Base-by-base conservation (phyloP, 2,113 vertebrate species). In the Himantopus leucocephalus region DNA sequence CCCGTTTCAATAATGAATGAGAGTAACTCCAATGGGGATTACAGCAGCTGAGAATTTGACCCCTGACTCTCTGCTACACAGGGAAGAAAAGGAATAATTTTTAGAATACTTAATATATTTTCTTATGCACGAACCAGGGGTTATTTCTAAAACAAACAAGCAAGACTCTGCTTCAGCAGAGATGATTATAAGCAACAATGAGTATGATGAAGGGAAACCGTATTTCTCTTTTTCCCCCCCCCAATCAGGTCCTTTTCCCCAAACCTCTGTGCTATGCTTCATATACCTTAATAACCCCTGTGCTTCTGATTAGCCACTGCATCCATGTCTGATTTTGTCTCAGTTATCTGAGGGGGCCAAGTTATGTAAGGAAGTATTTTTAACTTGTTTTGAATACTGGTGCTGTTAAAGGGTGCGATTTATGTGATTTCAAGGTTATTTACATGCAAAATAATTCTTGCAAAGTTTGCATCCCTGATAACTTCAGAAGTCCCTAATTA, bases 81-180 rank as follows among this genome's bases (percentile, higher is more conserved):
- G 39, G 94, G 73, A 93, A 93, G 77, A 87, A 93, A 93, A 90
- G 27, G 79, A 91, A 91, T 56, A 12, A 35, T 48, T 89, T 94
- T 94, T 81, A 91, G 89, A 95, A 94, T 96, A 82, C 68, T 95
- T 96, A 95, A 84, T 96, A 73, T 95, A 91, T 96, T 92, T 97
- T 94, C 91, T 71, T 92, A 96, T 75, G 37, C 52, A 75, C 2
- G 10, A 92, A 87, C 47, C 21, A 78, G 52, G 20, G n/a, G 55
- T 71, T 96, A 91, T 91, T 94, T 84, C 76, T 96, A 87, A 96
- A 97, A 91, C 76, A 97, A 97, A 97, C 64, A 95, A 94, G 41
- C 16, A 90, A 91, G 32, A 66, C 22, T 52, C 27, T 56, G 30
- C 35, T 90, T 78, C 74, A 93, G 58, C 43, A 90, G 48, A 74